Evolutionary conservation across 2,113 vertebrate species (phyloP).

Genomic region (Platysternon megacephalum): DNA sequence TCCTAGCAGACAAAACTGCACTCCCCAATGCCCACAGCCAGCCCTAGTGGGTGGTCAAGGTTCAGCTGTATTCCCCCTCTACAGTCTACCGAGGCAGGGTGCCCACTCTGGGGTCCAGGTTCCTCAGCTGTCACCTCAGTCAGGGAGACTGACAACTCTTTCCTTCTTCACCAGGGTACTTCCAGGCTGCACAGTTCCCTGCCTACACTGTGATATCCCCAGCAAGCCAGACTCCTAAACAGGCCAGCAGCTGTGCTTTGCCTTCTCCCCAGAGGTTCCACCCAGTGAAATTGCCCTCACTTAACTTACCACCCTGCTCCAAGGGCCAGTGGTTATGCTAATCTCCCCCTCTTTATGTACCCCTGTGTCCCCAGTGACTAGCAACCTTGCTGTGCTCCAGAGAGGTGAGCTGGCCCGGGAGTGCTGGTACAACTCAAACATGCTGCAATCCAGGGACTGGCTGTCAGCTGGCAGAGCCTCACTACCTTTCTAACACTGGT

Average conservation of each 20-base stretch:
- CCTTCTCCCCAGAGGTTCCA: no score
- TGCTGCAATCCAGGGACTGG: neutral
- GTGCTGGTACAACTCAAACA: neutral
- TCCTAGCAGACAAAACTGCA: neutral
- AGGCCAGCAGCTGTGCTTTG: neutral
- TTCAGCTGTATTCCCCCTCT: no score
- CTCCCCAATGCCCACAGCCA: neutral
- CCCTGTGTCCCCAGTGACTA: neutral
- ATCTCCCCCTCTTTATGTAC: neutral
- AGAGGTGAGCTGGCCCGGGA: neutral
- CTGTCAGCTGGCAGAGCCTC: neutral
- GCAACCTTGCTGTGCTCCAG: neutral
- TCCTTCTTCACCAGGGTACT: no score
- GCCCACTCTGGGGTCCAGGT: no score
- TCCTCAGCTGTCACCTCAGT: no score
- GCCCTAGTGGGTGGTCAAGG: neutral
- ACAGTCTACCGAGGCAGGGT: no score
- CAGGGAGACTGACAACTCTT: no score
- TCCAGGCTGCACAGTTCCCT: no score
- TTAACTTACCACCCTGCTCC: neutral
- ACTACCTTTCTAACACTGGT: neutral
- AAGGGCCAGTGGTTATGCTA: neutral
- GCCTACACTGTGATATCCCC: no score
- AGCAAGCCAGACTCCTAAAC: no score
- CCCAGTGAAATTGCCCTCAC: rapidly evolving